Percentiles rank a stretch among this genome's conserved stretches.
Evolutionary conservation across 2,888 invertebrate species (phyloP).

Genomic region (Mechanitis messenoides): DNA sequence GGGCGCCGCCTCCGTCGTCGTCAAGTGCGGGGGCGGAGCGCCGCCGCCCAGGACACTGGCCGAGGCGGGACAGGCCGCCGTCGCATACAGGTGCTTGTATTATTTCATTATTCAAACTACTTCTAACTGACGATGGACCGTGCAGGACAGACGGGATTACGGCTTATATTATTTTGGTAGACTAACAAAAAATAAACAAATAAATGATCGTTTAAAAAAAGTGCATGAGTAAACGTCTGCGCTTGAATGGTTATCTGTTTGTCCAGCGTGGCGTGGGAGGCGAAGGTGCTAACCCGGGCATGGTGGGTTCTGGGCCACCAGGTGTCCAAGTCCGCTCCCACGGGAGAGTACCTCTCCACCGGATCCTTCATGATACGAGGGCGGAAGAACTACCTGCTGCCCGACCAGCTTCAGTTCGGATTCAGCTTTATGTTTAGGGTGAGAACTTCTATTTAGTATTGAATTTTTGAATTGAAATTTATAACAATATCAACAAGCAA

Average conservation of each 20-base stretch:
- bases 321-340: conserved; percentile 97
- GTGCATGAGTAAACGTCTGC: background rate
- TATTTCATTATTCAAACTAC: too few relatives aligned
- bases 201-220: too few relatives aligned
- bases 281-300: conserved; percentile 95
- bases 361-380: conserved; percentile 99
- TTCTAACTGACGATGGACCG: too few relatives aligned
- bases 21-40: conserved; percentile 81
- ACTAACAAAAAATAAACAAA: too few relatives aligned
- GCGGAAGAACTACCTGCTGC: conserved; percentile 96
- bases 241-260: background rate
- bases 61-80: conserved; percentile 97
- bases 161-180: too few relatives aligned
- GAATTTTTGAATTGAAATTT: too few relatives aligned
- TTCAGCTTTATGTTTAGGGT: conserved; percentile 91
- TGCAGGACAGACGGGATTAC: too few relatives aligned
- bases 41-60: conserved; percentile 96
- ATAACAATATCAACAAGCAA: too few relatives aligned
- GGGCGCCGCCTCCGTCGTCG: conserved; percentile 93
- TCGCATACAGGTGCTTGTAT: conserved; percentile 83
- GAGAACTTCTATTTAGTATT: conserved; percentile 20
- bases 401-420: conserved; percentile 95
- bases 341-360: conserved; percentile 97
- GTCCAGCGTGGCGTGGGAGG: conserved; percentile 97
- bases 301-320: conserved; percentile 98